phyloP scores from a whole-genome alignment of 2,113 vertebrate genomes.

The Hypocryptadius cinnamomeus region DNA sequence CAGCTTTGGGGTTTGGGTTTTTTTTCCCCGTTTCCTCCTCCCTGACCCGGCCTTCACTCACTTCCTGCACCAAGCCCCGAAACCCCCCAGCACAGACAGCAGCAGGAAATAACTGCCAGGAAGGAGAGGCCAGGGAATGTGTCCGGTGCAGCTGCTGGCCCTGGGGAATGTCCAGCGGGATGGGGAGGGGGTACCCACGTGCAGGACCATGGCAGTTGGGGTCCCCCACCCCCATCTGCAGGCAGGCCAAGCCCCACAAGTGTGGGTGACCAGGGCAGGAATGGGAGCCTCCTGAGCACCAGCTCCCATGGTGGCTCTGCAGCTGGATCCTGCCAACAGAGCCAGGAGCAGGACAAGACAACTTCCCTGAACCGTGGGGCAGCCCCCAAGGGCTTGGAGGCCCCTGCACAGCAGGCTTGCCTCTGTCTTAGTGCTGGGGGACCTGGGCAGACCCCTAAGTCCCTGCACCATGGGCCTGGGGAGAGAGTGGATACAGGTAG shows the following conservation, averaged over 20 bases:
- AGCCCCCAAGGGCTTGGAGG: not conserved
- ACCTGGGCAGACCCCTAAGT: not conserved
- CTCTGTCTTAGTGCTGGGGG: not conserved
- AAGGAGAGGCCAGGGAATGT: not conserved
- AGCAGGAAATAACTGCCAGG: slow-evolving; percentile 19
- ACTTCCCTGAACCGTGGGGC: not conserved
- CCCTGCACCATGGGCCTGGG: rapidly evolving
- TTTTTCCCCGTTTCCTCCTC: not conserved
- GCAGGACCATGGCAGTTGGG: rapidly evolving
- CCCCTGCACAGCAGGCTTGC: not conserved
- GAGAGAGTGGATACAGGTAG: not conserved
- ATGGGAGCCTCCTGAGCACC: rapidly evolving
- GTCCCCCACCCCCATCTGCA: too few species aligned
- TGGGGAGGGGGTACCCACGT: rapidly evolving
- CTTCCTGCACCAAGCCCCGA: not conserved
- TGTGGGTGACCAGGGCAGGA: rapidly evolving
- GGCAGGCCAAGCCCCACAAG: rapidly evolving
- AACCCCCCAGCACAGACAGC: not conserved
- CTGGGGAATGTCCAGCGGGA: rapidly evolving
- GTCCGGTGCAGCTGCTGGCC: not conserved
- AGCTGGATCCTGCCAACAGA: not conserved
- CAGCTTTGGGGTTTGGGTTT: not conserved
- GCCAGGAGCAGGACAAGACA: rapidly evolving
- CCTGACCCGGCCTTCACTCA: not conserved
- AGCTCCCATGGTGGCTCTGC: rapidly evolving